Base-by-base conservation (phyloP, 37 sponge, comb jelly and placozoan genomes). In the Agelas oroides region DNA sequence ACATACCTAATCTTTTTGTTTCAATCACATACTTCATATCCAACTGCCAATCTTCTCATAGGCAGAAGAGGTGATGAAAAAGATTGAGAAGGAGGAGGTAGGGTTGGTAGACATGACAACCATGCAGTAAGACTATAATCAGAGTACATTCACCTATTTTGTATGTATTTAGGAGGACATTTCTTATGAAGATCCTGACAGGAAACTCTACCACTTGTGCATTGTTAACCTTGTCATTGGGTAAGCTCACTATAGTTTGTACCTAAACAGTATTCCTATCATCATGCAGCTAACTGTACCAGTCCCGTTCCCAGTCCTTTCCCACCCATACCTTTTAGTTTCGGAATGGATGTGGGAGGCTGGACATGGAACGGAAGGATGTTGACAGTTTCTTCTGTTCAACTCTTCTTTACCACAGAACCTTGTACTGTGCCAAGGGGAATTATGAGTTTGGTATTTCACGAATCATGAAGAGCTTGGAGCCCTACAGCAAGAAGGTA, bases 201-300 rank as follows among this genome's bases (percentile, higher is more conserved):
- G 84, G 75, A 98, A 98, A 83, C 70, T 94, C 53, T 98, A 84
- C 65, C 99, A 98, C 66, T 76, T 98, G 56, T 98, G 97, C 66
- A 98, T 98, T 56, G 97, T 98, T 52, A 98, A 98, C 63, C 90
- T 98, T 33, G 97, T 98, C 16, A 98, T 98, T 72, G 99, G 99
- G 91, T 94, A 71, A 46, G 46, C 46, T 46, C 46, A 46, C 46
- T 46, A 8, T 46, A 12, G 3, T 46, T n/a, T n/a, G n/a, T n/a
- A n/a, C n/a, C n/a, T n/a, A n/a, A n/a, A n/a, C n/a, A n/a, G n/a
- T n/a, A n/a, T n/a, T n/a, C n/a, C n/a, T n/a, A n/a, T n/a, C n/a
- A n/a, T n/a, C n/a, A n/a, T n/a, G n/a, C n/a, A n/a, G n/a, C n/a
- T n/a, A n/a, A n/a, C n/a, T n/a, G n/a, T n/a, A n/a, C n/a, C n/a